Evolutionary conservation across 2,888 invertebrate genomes (phyloP), one percentile per base, ranked within the genome.

Genomic region (Aporophyla lueneburgensis): DNA sequence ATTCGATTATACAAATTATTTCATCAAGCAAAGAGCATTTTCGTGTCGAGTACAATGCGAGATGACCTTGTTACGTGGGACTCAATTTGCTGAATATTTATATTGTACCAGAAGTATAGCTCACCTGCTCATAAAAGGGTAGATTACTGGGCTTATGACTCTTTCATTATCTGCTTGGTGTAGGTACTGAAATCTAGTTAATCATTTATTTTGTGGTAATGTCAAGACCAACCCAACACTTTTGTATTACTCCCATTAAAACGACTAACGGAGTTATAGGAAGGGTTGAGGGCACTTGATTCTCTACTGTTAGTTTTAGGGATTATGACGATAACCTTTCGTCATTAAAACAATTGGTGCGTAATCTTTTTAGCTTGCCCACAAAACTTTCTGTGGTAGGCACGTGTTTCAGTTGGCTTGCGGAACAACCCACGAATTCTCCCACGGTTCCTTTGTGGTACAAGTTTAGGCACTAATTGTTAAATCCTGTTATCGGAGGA

Each of bases 21-120:
- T 91, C 89, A 91, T 92, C 74, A 86, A 78, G 80, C 81, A 85
- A 89, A 92, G 82, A 92, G 91, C 89, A 74, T 92, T 92, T 82
- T 86, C 86, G 80, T 92, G 91, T 93, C 86, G 78, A 80, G 82
- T 77, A 83, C 74, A 87, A 86, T 83, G 69, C 71, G 68, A 67
- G 53, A 69, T 78, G 82, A 81, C 80, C 82, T 82, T 83, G 87
- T 85, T 80, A 79, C 59, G 78, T 63, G 80, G 72, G 65, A 65
- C 73, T 54, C 58, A 62, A 80, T 81, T 83, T 74, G 56, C 54
- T 43, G 70, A 77, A 84, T 80, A 84, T 83, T 84, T 78, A 76
- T 61, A n/a, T 83, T 85, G 74, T 66, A 71, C 63, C 78, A 74
- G 69, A 81, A 76, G 77, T 83, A 78, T 78, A 76, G 33, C 75